Evolutionary conservation across 2,113 vertebrate species (phyloP), one percentile per base, ranked within the genome.

Genomic region (Prunella fulvescens): DNA sequence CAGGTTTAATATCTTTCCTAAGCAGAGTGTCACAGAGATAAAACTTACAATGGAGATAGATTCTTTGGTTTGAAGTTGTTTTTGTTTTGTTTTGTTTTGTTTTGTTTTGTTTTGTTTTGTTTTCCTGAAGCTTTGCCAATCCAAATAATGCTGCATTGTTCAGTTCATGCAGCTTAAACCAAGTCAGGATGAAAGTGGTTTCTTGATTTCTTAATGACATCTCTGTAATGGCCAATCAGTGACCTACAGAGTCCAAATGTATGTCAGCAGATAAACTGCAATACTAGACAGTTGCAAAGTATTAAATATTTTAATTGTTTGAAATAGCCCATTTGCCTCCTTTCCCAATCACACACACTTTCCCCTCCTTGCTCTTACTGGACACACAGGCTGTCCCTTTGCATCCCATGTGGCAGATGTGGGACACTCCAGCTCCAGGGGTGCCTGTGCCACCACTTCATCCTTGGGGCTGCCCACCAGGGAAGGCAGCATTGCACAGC

Each of bases 371-470:
- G 25, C 8, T 57, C 19, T 40, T 7, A 8, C 29, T 39, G 40
- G 13, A 4, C 4, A 0, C 17, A 37, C 0, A 19, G 13, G 35
- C 42, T 50, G 22, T 11, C 40, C 22, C 54, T 48, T 61, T 56
- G 5, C 31, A 48, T 54, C 16, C 40, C 11, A 4, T 10, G 10
- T 14, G 35, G 22, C 35, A 64, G 23, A 19, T 19, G 14, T 29
- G 56, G 56, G 22, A 40, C 25, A 8, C 10, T 42, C 5, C 48
- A 90, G 62, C 9, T 62, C 35, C 37, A 22, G 29, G 29, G 24
- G 20, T 22, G 2, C 19, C 78, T 13, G 33, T 11, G 12, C 33
- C 53, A 37, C 25, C 0, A 0, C 37, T 22, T 4, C 2, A 0
- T 54, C 47, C 47, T 39, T 0, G 0, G 40, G 29, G 20, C 29